A percentile compares a stretch with the other conserved stretches of the same genome.
phyloP scores from a whole-genome alignment of 2,113 vertebrate species.

The Lontra canadensis region DNA sequence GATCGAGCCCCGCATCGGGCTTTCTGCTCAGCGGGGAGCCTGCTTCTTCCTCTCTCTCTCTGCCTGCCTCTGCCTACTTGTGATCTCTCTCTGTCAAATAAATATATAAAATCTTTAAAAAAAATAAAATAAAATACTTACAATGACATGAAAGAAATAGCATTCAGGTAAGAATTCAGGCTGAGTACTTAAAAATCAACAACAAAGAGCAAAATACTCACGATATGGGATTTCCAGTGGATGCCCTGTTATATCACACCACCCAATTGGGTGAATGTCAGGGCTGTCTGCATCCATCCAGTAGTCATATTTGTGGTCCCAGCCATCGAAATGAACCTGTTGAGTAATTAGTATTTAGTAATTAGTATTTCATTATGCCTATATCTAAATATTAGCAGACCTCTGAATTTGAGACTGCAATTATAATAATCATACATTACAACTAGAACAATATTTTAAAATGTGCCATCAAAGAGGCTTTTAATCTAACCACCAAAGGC shows the following conservation, averaged over 20 bases:
- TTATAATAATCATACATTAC: background rate
- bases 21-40: too few species aligned
- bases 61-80: too few species aligned
- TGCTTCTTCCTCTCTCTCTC: too few species aligned
- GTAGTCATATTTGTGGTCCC: conserved; percentile 77
- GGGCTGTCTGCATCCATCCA: conserved; percentile 75
- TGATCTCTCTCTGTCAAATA: too few species aligned
- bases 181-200: background rate
- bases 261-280: conserved; percentile 77
- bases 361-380: background rate
- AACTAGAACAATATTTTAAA: background rate
- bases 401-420: background rate
- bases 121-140: background rate
- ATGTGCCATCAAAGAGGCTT: background rate
- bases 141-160: background rate
- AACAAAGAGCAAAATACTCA: background rate
- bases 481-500: background rate
- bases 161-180: background rate
- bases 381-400: background rate
- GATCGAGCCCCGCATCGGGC: too few species aligned
- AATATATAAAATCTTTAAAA: too few species aligned
- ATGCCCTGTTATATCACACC: conserved; percentile 77
- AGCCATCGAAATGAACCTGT: conserved; percentile 79
- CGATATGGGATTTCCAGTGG: conserved; percentile 62
- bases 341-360: background rate